Evolutionary conservation across 1,140 invertebrate genomes (phyloP).

Genomic region (Ganaspis sp.): DNA sequence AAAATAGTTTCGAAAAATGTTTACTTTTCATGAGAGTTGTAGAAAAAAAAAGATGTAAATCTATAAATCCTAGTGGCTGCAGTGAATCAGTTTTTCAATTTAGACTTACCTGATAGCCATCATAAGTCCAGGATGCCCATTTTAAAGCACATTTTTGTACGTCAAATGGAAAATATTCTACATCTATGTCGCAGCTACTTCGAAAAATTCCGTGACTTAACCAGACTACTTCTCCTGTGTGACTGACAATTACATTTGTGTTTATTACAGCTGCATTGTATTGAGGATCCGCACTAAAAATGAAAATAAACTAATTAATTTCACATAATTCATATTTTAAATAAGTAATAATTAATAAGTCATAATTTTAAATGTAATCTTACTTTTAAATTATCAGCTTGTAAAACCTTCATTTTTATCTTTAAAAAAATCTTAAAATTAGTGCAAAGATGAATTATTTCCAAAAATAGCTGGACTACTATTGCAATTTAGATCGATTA

Average conservation of each 20-base stretch:
- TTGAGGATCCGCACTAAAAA: conserved; percentile 87
- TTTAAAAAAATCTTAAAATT: too few relatives aligned
- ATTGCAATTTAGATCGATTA: too few relatives aligned
- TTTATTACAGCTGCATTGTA: conserved; percentile 88
- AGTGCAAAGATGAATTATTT: too few relatives aligned
- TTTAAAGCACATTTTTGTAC: conserved; percentile 94
- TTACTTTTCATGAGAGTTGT: not conserved
- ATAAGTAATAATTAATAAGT: too few relatives aligned
- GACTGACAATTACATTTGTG: conserved; percentile 87
- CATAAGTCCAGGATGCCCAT: conserved; percentile 98
- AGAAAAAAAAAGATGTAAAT: not conserved
- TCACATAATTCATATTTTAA: too few relatives aligned
- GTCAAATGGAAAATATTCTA: conserved; percentile 97
- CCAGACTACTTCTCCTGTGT: conserved; percentile 86
- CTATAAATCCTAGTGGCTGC: not conserved
- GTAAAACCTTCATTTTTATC: too few relatives aligned
- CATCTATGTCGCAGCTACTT: conserved; percentile 92
- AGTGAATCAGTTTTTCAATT: conserved; percentile 14
- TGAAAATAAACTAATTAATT: conserved; percentile 24
- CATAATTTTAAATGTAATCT: too few relatives aligned
- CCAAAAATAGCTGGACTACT: too few relatives aligned
- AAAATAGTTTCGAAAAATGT: not conserved
- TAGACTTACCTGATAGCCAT: conserved; percentile 89
- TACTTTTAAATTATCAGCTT: too few relatives aligned
- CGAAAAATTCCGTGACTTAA: conserved; percentile 90